These are phyloP conservation scores for Onychomys leucogaster DNA, from an alignment of 2,797 vertebrate species.

Conservation along the genomic window DNA sequence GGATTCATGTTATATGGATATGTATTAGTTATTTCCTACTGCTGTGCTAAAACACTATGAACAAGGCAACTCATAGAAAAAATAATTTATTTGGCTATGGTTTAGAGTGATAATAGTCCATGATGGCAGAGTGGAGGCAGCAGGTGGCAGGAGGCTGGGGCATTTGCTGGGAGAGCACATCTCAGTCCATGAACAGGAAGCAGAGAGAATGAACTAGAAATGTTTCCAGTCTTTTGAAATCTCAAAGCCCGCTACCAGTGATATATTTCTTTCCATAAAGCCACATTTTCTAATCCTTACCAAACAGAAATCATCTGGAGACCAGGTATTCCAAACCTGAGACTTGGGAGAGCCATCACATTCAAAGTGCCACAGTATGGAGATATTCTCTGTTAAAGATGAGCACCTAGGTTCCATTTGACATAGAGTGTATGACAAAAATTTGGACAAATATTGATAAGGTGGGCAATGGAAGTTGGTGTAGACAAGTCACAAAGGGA, in stretches of 20 bases:
- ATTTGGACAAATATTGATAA: not conserved
- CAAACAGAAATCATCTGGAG: not conserved
- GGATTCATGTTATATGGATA: not conserved
- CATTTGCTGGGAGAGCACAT: not conserved
- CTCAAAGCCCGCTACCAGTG: not conserved
- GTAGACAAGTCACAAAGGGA: not conserved
- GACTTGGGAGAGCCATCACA: too few species aligned
- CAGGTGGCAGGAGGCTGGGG: not conserved
- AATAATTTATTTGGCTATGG: not conserved
- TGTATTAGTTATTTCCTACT: not conserved
- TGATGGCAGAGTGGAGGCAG: not conserved
- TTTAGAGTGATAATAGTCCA: not conserved
- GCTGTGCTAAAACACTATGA: not conserved
- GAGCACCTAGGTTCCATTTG: not conserved
- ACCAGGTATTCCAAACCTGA: not conserved
- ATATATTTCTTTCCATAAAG: not conserved
- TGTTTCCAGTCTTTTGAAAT: not conserved
- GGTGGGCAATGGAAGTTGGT: not conserved
- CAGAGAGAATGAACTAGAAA: not conserved
- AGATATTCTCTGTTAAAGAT: not conserved
- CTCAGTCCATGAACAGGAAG: too few species aligned
- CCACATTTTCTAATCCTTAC: not conserved
- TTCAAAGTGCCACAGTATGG: too few species aligned
- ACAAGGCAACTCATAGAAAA: too few species aligned
- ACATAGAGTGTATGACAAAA: not conserved